Base-by-base conservation (phyloP, 2,113 vertebrate species). In the Romanogobio albipinnatus region DNA sequence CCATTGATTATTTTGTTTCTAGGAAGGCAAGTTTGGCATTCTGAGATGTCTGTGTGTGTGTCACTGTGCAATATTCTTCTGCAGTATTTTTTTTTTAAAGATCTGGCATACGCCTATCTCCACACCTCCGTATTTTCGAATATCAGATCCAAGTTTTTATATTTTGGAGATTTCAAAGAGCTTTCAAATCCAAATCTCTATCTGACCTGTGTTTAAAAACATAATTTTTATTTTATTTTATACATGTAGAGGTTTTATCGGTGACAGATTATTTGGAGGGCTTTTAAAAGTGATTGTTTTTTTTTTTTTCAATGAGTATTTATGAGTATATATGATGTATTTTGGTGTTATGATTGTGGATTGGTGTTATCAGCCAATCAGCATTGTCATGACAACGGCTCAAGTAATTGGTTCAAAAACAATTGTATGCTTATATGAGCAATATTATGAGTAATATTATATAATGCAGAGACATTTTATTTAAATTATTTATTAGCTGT, bases 1-100 rank as follows among this genome's bases (percentile, higher is more conserved):
- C n/a, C 29, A 6, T 17, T 58, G 17, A 36, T 13, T 39, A 17
- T 19, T 53, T 53, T 76, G 7, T 33, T 36, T 36, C 15, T 29
- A 61, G 36, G 36, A 61, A 61, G 36, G 36, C 36, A 79, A 61
- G 36, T 79, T 79, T 79, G 13, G 58, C 56, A 45, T 79, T 61
- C 36, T 45, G 19, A 39, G 53, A 58, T n/a, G 19, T 58, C 36
- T 77, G 5, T 39, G 74, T 58, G 51, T 58, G 53, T 59, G 33
- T 59, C 29, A 17, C 11, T 58, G 17, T 76, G 9, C 73, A 76
- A 8, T 51, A 76, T 76, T 53, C 24, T 29, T 76, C 14, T 19
- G 47, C 45, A 26, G 1, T 2, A 68, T 68, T 68, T 68, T 33
- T 26, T 10, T 53, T 75, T 75, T 51, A 29, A 51, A 51, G 3